A percentile compares a stretch with the other conserved stretches of the same genome.
Conservation (phyloP, 2,113 vertebrate genomes). For the Phaethornis superciliosus region DNA sequence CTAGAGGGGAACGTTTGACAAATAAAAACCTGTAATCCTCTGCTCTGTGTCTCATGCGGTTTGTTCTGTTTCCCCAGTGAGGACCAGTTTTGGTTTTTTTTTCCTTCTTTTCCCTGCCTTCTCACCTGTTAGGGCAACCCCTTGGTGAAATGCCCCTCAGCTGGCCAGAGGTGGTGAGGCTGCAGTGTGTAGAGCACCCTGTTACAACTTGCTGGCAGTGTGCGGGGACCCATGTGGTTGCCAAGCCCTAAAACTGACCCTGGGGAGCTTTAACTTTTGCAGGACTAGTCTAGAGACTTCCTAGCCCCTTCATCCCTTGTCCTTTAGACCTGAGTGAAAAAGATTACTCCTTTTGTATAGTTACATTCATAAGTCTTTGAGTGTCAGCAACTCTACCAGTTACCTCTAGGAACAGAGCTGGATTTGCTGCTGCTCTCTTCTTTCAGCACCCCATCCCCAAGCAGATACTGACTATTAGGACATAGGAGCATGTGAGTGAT, state of each 20-base stretch:
- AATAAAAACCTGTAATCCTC: conserved; percentile 74
- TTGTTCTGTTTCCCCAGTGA: neutral
- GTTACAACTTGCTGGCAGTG: neutral
- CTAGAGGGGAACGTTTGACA: conserved; percentile 67
- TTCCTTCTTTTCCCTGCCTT: neutral
- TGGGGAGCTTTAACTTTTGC: neutral
- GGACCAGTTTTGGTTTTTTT: neutral
- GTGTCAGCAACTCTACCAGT: neutral
- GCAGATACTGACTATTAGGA: neutral
- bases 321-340: neutral
- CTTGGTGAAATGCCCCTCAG: neutral
- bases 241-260: neutral
- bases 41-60: conserved; percentile 24
- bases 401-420: neutral
- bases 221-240: neutral
- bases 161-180: neutral
- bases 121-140: neutral
- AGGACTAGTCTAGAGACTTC: neutral
- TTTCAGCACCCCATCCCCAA: neutral
- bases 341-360: neutral
- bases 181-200: neutral
- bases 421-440: neutral
- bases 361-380: neutral
- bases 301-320: neutral
- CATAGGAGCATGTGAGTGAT: neutral